phyloP scores from a whole-genome alignment of 37 sponge, comb jelly and placozoan genomes.

The Cliona cf. orientalis region DNA sequence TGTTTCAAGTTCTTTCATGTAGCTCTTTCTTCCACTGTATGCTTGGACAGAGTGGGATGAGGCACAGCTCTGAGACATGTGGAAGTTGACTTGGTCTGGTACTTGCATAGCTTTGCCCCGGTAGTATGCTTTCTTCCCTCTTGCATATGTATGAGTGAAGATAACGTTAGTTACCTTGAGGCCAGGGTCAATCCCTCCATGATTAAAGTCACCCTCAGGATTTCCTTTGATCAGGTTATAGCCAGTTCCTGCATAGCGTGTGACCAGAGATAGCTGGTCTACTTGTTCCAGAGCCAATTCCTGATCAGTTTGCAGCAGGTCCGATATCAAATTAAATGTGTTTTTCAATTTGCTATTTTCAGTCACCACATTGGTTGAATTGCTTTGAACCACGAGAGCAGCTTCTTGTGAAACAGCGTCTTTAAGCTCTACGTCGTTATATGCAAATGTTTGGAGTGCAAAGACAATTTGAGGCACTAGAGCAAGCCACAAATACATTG shows the following conservation, averaged over 20 bases:
- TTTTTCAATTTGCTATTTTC: no score
- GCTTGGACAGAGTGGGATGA: not conserved
- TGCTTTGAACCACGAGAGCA: no score
- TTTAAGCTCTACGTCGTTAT: no score
- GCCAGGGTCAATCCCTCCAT: not conserved
- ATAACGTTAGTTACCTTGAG: not conserved
- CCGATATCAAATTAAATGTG: no score
- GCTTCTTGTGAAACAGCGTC: no score
- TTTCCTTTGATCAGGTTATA: not conserved
- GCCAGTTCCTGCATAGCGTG: not conserved
- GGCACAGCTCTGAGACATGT: not conserved
- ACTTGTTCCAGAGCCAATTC: no score
- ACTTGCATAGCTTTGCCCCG: not conserved
- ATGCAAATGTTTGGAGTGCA: no score
- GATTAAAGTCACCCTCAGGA: not conserved
- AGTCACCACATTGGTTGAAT: no score
- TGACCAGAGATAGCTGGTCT: not conserved
- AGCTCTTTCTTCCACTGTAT: not conserved
- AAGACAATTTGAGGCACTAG: no score
- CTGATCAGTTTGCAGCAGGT: no score
- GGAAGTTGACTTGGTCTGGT: not conserved
- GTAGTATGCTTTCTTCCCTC: not conserved
- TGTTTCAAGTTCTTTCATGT: not conserved
- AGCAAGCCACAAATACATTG: no score
- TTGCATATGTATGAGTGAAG: not conserved